Percentiles rank a stretch among this genome's conserved stretches.
phyloP scores from a whole-genome alignment of 2,797 vertebrate species.

The Emys orbicularis region DNA sequence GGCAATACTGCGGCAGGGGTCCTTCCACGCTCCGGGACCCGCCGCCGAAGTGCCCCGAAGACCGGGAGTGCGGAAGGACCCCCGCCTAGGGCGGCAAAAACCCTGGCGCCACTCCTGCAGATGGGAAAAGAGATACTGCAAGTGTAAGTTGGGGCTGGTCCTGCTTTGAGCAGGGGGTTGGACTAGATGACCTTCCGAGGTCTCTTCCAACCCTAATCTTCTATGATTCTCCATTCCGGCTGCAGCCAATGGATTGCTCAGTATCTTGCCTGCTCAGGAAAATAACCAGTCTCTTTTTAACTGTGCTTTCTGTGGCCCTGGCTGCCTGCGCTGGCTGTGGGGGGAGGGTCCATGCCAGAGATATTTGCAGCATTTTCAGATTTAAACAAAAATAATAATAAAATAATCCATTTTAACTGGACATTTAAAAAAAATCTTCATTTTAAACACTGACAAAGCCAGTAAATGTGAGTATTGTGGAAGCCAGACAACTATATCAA shows the following conservation, averaged over 20 bases:
- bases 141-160: accelerated
- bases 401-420: neutral
- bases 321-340: neutral
- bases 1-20: too few relatives aligned
- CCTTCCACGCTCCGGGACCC: too few relatives aligned
- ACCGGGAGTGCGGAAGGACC: too few relatives aligned
- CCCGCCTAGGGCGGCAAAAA: too few relatives aligned
- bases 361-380: neutral
- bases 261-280: accelerated
- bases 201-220: too few relatives aligned
- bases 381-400: accelerated
- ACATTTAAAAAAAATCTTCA: accelerated
- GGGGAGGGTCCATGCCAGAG: neutral
- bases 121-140: too few relatives aligned
- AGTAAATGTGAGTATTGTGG: neutral
- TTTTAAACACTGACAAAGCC: accelerated
- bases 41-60: too few relatives aligned
- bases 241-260: neutral
- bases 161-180: too few relatives aligned
- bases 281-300: neutral
- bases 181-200: too few relatives aligned
- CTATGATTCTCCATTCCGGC: neutral
- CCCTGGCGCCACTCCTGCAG: too few relatives aligned
- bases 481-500: neutral
- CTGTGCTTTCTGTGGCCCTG: neutral